phyloP scores from a whole-genome alignment of 2,797 vertebrate species.

The Numenius phaeopus region DNA sequence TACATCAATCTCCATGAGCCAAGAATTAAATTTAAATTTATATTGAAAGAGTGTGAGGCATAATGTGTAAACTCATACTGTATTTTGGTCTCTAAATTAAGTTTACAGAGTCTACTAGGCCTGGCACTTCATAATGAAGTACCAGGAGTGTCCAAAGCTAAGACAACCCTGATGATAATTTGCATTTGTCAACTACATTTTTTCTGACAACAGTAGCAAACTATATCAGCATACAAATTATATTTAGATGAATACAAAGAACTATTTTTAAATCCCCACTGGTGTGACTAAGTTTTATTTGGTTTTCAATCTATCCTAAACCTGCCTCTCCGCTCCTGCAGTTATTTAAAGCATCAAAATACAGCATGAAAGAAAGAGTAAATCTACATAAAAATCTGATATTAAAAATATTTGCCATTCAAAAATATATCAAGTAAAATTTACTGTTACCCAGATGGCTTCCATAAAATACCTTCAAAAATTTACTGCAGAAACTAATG shows the following conservation, averaged over 20 bases:
- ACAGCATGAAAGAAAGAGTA: neutral
- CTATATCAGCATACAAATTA: slow-evolving; percentile 1
- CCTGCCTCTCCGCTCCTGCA: neutral
- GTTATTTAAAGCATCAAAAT: slow-evolving; percentile 18
- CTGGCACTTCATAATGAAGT: slow-evolving; percentile 7
- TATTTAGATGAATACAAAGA: slow-evolving; percentile 12
- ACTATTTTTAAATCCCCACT: neutral
- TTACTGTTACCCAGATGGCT: neutral
- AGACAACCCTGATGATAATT: neutral
- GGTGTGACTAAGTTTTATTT: neutral
- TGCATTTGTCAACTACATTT: slow-evolving; percentile 26
- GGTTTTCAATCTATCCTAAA: neutral
- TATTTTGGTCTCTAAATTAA: slow-evolving; percentile 34
- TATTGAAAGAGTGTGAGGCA: neutral
- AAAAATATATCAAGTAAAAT: neutral
- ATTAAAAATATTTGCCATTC: neutral
- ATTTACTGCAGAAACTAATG: neutral
- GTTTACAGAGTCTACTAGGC: neutral
- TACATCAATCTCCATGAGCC: neutral
- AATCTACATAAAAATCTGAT: neutral
- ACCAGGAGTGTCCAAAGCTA: slow-evolving; percentile 7
- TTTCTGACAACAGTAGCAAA: slow-evolving; percentile 32
- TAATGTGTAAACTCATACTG: neutral
- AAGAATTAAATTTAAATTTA: slow-evolving; percentile 44
- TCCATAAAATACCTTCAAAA: neutral